Base-by-base conservation (phyloP, 2,888 invertebrate species). In the Lepidocyrtoides sp. region DNA sequence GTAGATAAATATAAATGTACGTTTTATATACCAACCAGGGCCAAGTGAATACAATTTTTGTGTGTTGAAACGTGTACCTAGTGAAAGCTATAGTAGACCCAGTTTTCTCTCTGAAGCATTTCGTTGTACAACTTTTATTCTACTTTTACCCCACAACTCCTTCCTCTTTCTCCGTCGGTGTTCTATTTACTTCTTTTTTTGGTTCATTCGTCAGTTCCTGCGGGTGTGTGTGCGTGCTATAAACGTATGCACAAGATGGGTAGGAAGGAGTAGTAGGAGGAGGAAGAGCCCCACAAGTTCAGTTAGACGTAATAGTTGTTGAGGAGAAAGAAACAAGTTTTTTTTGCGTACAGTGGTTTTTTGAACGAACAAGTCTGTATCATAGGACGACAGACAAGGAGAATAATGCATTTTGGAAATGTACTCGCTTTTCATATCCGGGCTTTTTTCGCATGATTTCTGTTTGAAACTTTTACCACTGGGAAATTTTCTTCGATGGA, bases 391-490 rank as follows among this genome's bases (percentile, higher is more conserved):
- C 5, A 10, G 32, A 29, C 32, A 79, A 32, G 51, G 20, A 29
- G 17, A 54, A 32, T 79, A 57, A 57, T 87, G 87, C 41, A 87
- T 77, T 32, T 63, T 48, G 26, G 17, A 32, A 79, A 63, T 48
- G 29, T 79, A 14, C 41, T n/a, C 36, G 77, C 17, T 79, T 79
- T 79, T 79, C 77, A 66, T 79, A 77, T 77, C 63, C 60, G 60
- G 54, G 23, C 44, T 54, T 51, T 72, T 83, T 86, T 41, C 75
- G 44, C 75, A 60, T 86, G 66, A 51, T 87, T 66, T 81, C 77
- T 29, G 63, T 48, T 79, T 60, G 60, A 87, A 87, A 87, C 81
- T 87, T 87, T 77, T 32, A 51, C 88, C 88, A 81, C 20, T 88
- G 88, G 88, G 88, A 88, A 88, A 88, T 87, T 75, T 79, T 32